Base-by-base conservation (phyloP, 2,888 invertebrate species). In the Glomeris marginata region DNA sequence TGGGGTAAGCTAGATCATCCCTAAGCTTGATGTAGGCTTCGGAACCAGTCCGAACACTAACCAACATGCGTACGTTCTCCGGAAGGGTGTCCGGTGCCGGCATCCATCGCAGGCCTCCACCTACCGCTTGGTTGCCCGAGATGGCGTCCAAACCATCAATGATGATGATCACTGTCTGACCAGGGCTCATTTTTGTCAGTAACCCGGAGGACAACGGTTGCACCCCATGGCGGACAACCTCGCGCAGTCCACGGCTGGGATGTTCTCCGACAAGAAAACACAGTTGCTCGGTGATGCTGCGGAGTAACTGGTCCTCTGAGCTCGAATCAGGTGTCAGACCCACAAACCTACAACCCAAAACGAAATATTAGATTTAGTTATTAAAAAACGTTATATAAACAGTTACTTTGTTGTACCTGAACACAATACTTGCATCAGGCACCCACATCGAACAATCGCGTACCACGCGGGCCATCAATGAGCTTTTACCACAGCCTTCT, bases 401-500 rank as follows among this genome's bases (percentile, higher is more conserved):
- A n/a, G n/a, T n/a, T n/a, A n/a, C 18, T 35, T 38, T 35, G 53
- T 78, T 74, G 62, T 79, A 80, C 61, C 81, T 74, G 60, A 63
- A 63, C 54, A 73, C 57, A 5, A 66, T 57, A 22, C 63, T 59
- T 21, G 64, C 57, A 33, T 64, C 62, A 2, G 63, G 62, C 47
- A 59, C 58, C 66, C 66, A 66, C 13, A 45, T 37, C 35, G 57
- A 56, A 35, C 81, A 77, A 63, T 83, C 81, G 62, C 81, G 79
- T 53, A 80, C 78, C 10, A 81, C 77, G 55, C 81, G 74, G 1
- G 87, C 82, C 36, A 84, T 72, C 5, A 86, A 69, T 1, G 83
- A 81, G 2, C 84, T 84, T 68, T 87, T 87, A 1, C 87, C 87
- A 64, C 82, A 81, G 11, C 87, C 87, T n/a, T 78, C 75, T 22